Evolutionary conservation across 2,888 invertebrate species (phyloP), one percentile per base, ranked within the genome.

Genomic region (Ernsta delagoae): DNA sequence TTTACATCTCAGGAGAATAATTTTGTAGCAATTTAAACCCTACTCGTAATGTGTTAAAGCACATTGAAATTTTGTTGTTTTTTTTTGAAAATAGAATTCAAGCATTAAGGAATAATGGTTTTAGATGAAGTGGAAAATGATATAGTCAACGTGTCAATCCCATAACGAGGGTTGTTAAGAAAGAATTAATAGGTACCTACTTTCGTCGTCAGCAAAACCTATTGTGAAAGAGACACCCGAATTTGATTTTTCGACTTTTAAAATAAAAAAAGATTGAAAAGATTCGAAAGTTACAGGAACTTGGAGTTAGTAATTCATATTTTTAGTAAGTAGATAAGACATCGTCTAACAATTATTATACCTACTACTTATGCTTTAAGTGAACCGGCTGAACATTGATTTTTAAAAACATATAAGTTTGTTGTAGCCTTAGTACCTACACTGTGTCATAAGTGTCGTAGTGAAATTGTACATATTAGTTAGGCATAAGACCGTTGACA

Each of bases 81-180:
- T 48, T 50, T 57, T 12, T 61, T 69, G 24, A 57, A 59, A 79
- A 75, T 71, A 73, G 72, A 77, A 75, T 78, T 74, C 73, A 77
- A 77, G 75, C 76, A 78, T 80, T 79, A 78, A 74, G 77, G 77
- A 72, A 89, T 87, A 90, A 90, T 89, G 83, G 84, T 82, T 86
- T 87, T 74, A 77, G 86, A 87, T 92, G 90, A 90, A 89, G 90
- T 91, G 89, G 92, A 92, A 92, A 92, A 87, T 85, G 89, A 92
- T 92, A 90, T 77, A 84, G 82, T 83, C 82, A 79, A 86, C 77
- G 83, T 91, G 92, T 92, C 92, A 87, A 89, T 91, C 89, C 89
- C 87, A 85, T 88, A 90, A 92, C 88, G 89, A 83, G 82, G 84
- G 76, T 75, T 81, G 83, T 83, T 91, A 90, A 90, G 92, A 89